phyloP scores from a whole-genome alignment of 2,113 vertebrate species.

The Perccottus glenii region DNA sequence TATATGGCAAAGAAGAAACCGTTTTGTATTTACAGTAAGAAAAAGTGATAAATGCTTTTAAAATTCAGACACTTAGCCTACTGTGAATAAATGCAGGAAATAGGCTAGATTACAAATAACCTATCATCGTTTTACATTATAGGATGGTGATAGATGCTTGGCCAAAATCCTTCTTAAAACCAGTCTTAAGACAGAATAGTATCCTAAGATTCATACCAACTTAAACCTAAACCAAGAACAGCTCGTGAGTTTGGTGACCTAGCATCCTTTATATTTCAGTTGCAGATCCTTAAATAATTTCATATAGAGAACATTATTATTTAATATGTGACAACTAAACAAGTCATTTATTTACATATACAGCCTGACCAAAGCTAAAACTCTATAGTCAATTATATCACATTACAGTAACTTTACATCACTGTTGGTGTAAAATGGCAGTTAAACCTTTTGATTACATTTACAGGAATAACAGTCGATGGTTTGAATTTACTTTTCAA shows the following conservation, averaged over 20 bases:
- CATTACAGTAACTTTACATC: neutral
- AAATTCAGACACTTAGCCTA: slow-evolving; percentile 37
- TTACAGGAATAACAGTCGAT: neutral
- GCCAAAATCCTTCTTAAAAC: too few relatives aligned
- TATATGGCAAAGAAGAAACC: slow-evolving; percentile 57
- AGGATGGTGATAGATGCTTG: neutral
- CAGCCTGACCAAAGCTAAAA: neutral
- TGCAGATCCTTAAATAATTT: neutral
- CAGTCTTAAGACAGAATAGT: neutral
- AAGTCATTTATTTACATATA: slow-evolving; percentile 31
- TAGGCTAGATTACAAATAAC: slow-evolving; percentile 26
- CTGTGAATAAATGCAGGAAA: slow-evolving; percentile 28
- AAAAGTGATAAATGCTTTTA: slow-evolving; percentile 75
- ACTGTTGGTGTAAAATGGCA: neutral
- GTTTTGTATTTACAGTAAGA: slow-evolving; percentile 58
- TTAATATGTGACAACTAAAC: slow-evolving; percentile 4
- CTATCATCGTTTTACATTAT: neutral
- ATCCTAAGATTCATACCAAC: neutral
- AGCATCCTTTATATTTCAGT: neutral
- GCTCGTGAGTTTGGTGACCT: neutral
- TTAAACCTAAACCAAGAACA: neutral
- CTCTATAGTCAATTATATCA: neutral
- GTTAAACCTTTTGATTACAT: slow-evolving; percentile 7
- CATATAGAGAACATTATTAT: neutral
- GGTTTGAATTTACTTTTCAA: neutral